These are phyloP conservation scores for Tympanoctomys barrerae DNA, from an alignment of 2,797 vertebrate species.

Conservation along the genomic window DNA sequence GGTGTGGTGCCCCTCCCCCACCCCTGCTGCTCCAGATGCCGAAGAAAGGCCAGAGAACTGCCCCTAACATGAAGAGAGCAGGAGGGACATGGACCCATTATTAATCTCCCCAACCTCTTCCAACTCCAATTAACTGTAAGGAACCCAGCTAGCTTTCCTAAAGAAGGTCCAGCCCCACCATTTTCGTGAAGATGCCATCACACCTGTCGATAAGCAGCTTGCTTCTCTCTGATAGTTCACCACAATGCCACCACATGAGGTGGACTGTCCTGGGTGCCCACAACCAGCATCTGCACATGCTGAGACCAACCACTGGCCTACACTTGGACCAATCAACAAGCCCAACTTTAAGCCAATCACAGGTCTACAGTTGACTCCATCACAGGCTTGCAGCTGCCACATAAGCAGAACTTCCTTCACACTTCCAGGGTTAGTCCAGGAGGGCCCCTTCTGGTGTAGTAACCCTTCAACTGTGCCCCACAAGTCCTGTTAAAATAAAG, in stretches of 20 bases:
- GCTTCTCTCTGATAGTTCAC: background rate
- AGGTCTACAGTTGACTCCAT: background rate
- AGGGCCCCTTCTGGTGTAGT: background rate
- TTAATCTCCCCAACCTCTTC: background rate
- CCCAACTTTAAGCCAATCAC: background rate
- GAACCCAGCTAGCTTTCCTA: background rate
- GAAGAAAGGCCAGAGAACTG: background rate
- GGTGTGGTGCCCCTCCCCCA: background rate
- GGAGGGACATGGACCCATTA: background rate
- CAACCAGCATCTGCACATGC: background rate
- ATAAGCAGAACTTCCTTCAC: background rate
- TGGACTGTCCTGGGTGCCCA: background rate
- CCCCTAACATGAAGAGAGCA: background rate
- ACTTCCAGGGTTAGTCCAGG: background rate
- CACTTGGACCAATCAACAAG: background rate
- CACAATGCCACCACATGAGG: background rate
- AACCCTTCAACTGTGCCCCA: background rate
- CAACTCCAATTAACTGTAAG: background rate
- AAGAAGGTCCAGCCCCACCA: background rate
- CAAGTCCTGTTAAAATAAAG: background rate
- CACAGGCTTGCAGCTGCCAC: background rate
- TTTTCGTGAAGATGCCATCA: background rate
- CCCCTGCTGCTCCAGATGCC: background rate
- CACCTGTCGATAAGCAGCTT: background rate
- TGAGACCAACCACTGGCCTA: background rate